Evolutionary conservation across 2,113 vertebrate species (phyloP), one percentile per base, ranked within the genome.

Genomic region (Climacteris rufus): DNA sequence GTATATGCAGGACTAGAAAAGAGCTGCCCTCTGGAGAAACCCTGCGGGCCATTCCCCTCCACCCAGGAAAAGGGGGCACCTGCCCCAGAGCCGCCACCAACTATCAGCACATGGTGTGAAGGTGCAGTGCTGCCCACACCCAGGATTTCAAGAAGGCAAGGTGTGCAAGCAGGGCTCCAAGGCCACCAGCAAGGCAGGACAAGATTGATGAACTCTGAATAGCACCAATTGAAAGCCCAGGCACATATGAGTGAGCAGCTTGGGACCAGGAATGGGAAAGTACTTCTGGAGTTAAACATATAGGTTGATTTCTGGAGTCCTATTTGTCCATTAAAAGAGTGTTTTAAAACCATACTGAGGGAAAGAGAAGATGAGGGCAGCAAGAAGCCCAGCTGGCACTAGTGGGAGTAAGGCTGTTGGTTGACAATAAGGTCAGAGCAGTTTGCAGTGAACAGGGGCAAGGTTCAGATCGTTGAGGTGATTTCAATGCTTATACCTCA

Each of bases 31-130:
- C 14, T 18, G 39, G 56, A 78, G 28, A 49, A 84, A 11, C 7
- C 7, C 14, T n/a, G 28, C 24, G 59, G 20, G 9, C 10, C 52
- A 15, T 37, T 31, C 44, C 19, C 15, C 16, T 39, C 6, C 7
- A 13, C 33, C 35, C 2, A 2, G 31, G 20, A 44, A 35, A 10
- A 50, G 11, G 15, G 6, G 8, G 13, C 8, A 7, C 6, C 39
- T 59, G 27, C 14, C 28, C 30, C 44, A 37, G 33, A 68, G 30
- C 24, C 30, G n/a, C 30, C 13, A 33, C 7, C 23, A 23, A 1
- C 27, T 18, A 0, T 7, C 5, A 1, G 31, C 0, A 0, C 0
- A 0, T 17, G 27, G 15, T 19, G 16, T 12, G 68, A 77, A 47
- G 49, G 15, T 27, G 44, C 4, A 1, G 20, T 23, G 54, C 21